Conservation (phyloP, 2,888 invertebrate species). For the Tenthredo livida region DNA sequence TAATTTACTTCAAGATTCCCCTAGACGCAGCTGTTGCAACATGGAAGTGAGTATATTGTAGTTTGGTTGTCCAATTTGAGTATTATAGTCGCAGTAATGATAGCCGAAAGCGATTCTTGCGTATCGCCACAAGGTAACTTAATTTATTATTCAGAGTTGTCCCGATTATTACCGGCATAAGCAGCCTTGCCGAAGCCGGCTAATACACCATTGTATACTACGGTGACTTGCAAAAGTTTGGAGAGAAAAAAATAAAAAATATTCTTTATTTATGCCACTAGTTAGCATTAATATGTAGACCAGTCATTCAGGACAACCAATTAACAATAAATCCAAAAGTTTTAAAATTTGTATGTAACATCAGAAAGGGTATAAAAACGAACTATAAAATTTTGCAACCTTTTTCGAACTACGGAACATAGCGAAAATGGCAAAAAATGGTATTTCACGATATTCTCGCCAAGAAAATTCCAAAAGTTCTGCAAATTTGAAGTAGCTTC, state of each 20-base stretch:
- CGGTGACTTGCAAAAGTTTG: neutral
- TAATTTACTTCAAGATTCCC: conserved; percentile 81
- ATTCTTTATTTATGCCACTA: neutral
- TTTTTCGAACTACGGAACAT: too few relatives aligned
- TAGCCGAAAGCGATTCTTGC: neutral
- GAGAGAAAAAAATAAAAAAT: neutral
- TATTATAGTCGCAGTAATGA: neutral
- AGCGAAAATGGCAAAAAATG: too few relatives aligned
- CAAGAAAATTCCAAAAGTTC: too few relatives aligned
- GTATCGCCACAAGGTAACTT: neutral
- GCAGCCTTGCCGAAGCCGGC: neutral
- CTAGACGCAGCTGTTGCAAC: conserved; percentile 78
- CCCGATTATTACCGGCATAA: neutral
- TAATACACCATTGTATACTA: neutral
- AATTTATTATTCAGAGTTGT: neutral
- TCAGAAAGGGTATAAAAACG: too few relatives aligned
- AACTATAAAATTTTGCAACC: too few relatives aligned
- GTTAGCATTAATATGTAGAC: too few relatives aligned
- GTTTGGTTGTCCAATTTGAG: conserved; percentile 5
- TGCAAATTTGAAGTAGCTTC: too few relatives aligned
- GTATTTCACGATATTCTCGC: too few relatives aligned
- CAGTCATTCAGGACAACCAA: too few relatives aligned
- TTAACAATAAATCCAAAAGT: too few relatives aligned
- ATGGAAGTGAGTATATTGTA: conserved; percentile 73
- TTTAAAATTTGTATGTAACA: too few relatives aligned